phyloP scores from a whole-genome alignment of 2,888 invertebrate genomes.

The Ophion ventricosus region DNA sequence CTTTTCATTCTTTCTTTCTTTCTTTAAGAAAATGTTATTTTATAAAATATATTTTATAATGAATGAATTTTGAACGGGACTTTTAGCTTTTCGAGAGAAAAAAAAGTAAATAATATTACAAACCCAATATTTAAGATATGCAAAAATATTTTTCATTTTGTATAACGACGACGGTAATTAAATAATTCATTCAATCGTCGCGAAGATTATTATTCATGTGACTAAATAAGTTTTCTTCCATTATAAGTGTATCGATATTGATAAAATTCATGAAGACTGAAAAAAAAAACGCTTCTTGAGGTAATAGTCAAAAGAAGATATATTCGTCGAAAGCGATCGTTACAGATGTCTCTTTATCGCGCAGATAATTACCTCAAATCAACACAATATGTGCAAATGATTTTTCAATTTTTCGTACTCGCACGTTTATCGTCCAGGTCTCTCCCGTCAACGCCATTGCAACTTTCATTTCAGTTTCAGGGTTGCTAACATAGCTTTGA shows the following conservation, averaged over 20 bases:
- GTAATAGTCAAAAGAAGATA: too few species aligned
- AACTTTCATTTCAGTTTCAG: slow-evolving; percentile 31
- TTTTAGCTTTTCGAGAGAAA: background rate
- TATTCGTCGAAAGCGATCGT: background rate
- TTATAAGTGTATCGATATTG: too few species aligned
- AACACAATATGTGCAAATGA: background rate
- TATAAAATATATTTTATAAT: background rate
- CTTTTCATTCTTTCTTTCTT: too few species aligned
- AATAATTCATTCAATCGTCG: background rate
- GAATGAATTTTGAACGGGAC: background rate
- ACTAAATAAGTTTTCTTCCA: too few species aligned
- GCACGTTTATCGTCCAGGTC: background rate
- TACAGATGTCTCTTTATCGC: background rate
- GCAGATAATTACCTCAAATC: background rate
- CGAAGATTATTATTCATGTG: too few species aligned
- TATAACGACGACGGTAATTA: background rate
- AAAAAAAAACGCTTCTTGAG: too few species aligned
- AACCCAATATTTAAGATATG: background rate
- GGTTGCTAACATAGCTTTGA: slow-evolving; percentile 39
- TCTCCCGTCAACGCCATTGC: background rate
- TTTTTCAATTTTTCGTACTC: slow-evolving; percentile 2
- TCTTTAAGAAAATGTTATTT: too few species aligned
- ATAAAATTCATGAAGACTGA: too few species aligned
- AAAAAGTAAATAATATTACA: too few species aligned
- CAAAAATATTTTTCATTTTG: background rate